Evolutionary conservation across 2,888 invertebrate species (phyloP).

Genomic region (Sepiola atlantica): DNA sequence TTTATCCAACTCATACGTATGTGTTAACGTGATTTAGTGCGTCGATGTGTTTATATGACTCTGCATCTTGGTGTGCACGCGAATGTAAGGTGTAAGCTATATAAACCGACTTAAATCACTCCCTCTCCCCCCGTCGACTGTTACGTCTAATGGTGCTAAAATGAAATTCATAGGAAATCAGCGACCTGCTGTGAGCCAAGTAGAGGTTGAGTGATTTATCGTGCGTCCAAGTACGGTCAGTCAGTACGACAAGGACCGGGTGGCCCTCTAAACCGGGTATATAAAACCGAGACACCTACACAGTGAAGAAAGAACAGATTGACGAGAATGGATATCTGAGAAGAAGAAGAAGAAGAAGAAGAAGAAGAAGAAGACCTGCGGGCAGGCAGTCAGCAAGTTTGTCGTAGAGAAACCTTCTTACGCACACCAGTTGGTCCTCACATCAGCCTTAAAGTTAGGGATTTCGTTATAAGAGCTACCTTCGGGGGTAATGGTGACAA

Average conservation of each 20-base stretch:
- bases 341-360: background rate
- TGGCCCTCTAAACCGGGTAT: background rate
- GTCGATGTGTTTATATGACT: background rate
- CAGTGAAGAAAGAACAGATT: too few relatives aligned
- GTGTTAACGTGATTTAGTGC: background rate
- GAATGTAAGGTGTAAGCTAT: constrained; percentile 5
- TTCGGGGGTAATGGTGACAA: background rate
- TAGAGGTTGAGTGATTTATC: constrained; percentile 21
- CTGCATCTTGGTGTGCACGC: background rate
- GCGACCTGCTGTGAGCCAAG: background rate
- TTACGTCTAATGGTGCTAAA: constrained; percentile 21
- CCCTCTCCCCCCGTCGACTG: too few relatives aligned
- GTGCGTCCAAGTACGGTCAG: constrained; percentile 32
- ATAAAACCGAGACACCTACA: constrained; percentile 6
- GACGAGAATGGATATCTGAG: background rate
- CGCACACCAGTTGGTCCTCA: background rate
- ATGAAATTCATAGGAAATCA: constrained; percentile 21
- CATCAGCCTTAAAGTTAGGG: background rate
- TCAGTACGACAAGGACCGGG: background rate
- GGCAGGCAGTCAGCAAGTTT: background rate
- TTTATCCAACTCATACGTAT: background rate
- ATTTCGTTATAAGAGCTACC: background rate
- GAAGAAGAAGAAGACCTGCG: background rate
- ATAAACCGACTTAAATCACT: background rate
- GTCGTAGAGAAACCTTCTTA: background rate